A percentile compares a stretch with the other conserved stretches of the same genome.
Evolutionary conservation across 1,140 invertebrate genomes (phyloP).

Genomic region (Microvelia longipes): DNA sequence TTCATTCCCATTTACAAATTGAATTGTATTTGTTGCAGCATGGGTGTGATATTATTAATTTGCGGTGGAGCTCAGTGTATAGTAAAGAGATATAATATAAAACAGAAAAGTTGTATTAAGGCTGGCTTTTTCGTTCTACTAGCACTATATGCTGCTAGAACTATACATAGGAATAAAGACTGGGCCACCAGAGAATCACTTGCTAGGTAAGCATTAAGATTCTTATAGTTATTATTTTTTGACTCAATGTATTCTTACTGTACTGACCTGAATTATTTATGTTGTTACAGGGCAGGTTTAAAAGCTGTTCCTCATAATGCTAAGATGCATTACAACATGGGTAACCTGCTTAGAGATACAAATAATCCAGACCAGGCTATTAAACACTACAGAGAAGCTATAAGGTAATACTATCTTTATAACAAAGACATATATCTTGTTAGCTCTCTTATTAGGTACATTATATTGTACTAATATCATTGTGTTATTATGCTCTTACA

Average conservation of each 20-base stretch:
- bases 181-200: constrained; percentile 63
- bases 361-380: constrained; percentile 48
- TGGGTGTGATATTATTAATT: constrained; percentile 47
- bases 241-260: constrained; percentile 19
- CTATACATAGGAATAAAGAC: constrained; percentile 52
- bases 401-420: constrained; percentile 42
- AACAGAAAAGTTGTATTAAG: constrained; percentile 33
- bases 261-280: not conserved
- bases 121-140: constrained; percentile 39
- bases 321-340: constrained; percentile 84
- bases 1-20: not conserved
- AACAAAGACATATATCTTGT: not conserved
- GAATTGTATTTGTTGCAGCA: constrained; percentile 33
- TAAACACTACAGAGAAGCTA: constrained; percentile 60
- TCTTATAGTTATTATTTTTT: not conserved
- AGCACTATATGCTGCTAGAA: constrained; percentile 43
- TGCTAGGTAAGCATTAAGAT: constrained; percentile 37
- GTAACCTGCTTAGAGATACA: constrained; percentile 66
- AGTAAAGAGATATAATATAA: constrained; percentile 35
- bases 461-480: not conserved
- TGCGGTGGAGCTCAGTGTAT: constrained; percentile 44
- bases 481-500: constrained; percentile 26
- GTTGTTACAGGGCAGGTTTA: constrained; percentile 51
- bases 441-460: too few species aligned
- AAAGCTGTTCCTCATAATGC: constrained; percentile 66